Conservation (phyloP, 2,888 invertebrate species). For the Heliconius hortense region DNA sequence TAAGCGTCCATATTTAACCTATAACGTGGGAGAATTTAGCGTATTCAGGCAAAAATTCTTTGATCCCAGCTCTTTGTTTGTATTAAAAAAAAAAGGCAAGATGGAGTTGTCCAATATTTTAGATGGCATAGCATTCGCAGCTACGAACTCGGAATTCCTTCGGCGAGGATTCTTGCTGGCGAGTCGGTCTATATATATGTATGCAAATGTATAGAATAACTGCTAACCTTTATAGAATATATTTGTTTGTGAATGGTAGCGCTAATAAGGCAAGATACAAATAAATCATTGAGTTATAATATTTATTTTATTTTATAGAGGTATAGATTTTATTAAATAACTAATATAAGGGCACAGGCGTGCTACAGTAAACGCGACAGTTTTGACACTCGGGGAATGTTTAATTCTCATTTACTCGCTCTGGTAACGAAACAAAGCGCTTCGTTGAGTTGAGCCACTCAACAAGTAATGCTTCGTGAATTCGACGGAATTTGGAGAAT, state of each 20-base stretch:
- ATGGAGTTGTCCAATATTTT: constrained; percentile 83
- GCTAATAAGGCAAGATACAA: background rate
- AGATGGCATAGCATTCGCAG: constrained; percentile 81
- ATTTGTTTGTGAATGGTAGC: background rate
- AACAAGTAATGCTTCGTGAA: too few species aligned
- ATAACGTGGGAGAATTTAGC: constrained; percentile 45
- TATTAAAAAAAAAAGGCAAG: constrained; percentile 76
- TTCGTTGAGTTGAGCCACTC: too few species aligned
- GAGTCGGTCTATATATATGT: background rate
- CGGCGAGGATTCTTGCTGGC: constrained; percentile 63
- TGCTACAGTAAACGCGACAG: too few species aligned
- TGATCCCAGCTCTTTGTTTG: constrained; percentile 79
- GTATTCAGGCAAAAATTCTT: constrained; percentile 77
- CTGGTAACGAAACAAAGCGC: too few species aligned
- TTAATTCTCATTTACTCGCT: too few species aligned
- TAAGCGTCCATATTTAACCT: constrained; percentile 15
- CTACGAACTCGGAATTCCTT: constrained; percentile 78
- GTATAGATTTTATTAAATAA: too few species aligned
- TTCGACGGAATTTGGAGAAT: too few species aligned
- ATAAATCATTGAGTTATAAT: background rate
- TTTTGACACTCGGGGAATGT: too few species aligned
- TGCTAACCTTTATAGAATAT: background rate
- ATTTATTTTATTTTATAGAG: background rate
- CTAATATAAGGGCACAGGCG: too few species aligned
- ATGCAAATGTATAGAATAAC: constrained; percentile 28